Conservation (phyloP, 2,888 invertebrate genomes). For the Helobdella robusta region DNA sequence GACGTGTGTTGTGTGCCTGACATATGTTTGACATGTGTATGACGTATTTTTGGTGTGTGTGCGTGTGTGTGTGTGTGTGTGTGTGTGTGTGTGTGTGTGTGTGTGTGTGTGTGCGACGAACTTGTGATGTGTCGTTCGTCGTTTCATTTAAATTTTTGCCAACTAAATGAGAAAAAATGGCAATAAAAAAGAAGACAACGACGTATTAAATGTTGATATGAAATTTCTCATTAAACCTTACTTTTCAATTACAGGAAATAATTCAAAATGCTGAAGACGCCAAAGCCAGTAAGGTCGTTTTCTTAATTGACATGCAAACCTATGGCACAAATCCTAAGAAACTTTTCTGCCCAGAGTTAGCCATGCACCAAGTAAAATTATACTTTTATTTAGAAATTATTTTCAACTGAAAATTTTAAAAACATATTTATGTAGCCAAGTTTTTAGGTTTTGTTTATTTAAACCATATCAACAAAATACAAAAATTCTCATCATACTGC, state of each 20-base stretch:
- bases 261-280: slow-evolving; percentile 45
- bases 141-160: not conserved
- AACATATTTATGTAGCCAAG: not conserved
- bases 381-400: not conserved
- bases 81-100: not conserved
- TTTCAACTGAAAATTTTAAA: not conserved
- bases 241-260: slow-evolving; percentile 41
- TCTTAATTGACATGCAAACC: slow-evolving; percentile 40
- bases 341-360: slow-evolving; percentile 35
- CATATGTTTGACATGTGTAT: too few species aligned
- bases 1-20: not conserved
- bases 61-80: not conserved
- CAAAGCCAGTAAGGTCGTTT: slow-evolving; percentile 38
- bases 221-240: too few species aligned
- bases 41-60: too few species aligned
- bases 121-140: not conserved
- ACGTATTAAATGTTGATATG: too few species aligned
- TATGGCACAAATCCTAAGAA: slow-evolving; percentile 34
- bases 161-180: too few species aligned
- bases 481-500: too few species aligned
- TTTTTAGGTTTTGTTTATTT: not conserved
- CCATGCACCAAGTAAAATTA: slow-evolving; percentile 14
- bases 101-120: not conserved
- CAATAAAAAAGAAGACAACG: too few species aligned
- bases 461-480: slow-evolving; percentile 25